Evolutionary conservation across 2,888 invertebrate genomes (phyloP).

Genomic region (Oscheius sp.): DNA sequence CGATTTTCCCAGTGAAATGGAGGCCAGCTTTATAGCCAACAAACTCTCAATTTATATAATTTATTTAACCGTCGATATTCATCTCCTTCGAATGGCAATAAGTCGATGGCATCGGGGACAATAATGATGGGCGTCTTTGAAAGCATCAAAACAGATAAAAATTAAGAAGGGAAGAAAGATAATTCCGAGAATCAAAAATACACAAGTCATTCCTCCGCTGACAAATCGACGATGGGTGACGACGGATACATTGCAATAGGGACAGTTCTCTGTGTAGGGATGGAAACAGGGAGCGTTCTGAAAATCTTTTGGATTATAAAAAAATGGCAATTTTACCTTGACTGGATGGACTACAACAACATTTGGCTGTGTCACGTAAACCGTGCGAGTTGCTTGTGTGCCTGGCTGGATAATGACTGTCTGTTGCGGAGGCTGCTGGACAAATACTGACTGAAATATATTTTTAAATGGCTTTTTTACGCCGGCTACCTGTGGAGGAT

Average conservation of each 20-base stretch:
- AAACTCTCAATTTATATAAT: background rate
- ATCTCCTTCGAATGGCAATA: conserved; percentile 30
- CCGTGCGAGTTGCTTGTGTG: background rate
- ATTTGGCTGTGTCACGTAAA: conserved; percentile 21
- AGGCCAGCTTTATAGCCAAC: no score
- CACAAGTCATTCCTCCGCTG: conserved; percentile 29
- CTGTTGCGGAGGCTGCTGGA: conserved; percentile 1
- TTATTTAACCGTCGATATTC: background rate
- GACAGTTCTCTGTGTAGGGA: conserved; percentile 32
- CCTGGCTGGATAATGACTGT: conserved; percentile 22
- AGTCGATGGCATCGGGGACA: conserved; percentile 26
- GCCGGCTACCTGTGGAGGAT: conserved; percentile 1
- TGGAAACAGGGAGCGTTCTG: conserved; percentile 32
- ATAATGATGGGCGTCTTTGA: conserved; percentile 37
- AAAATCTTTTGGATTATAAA: background rate
- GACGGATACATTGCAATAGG: conserved; percentile 19
- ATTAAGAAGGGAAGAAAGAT: conserved; percentile 26
- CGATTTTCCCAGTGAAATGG: no score
- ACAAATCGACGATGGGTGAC: conserved; percentile 24
- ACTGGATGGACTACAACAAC: conserved; percentile 26
- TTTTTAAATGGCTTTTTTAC: background rate
- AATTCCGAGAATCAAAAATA: conserved; percentile 29
- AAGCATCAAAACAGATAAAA: conserved; percentile 23
- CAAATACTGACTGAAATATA: background rate
- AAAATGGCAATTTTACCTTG: background rate